Evolutionary conservation across 2,797 vertebrate species (phyloP).

Genomic region (Sternarchorhynchus goeldii): DNA sequence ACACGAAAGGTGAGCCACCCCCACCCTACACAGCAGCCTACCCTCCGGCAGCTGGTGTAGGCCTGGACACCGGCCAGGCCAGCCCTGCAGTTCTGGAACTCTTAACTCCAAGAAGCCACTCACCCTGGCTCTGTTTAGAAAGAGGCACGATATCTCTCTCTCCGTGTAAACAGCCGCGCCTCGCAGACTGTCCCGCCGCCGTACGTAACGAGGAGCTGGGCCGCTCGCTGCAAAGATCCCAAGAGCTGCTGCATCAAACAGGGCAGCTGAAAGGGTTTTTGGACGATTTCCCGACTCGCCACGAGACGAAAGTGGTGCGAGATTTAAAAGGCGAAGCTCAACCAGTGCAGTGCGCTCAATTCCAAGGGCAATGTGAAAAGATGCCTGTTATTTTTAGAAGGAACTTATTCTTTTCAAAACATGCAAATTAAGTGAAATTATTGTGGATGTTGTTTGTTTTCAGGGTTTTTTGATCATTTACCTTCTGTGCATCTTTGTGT

Average conservation of each 20-base stretch:
- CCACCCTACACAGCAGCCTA: too few species aligned
- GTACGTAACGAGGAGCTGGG: slow-evolving; percentile 15
- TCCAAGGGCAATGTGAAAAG: slow-evolving; percentile 16
- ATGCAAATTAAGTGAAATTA: slow-evolving; percentile 17
- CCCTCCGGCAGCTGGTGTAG: background rate
- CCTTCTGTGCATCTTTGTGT: slow-evolving; percentile 5
- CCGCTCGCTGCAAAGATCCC: slow-evolving; percentile 14
- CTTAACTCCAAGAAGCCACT: slow-evolving; percentile 7
- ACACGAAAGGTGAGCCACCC: slow-evolving; percentile 85
- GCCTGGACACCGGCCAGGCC: background rate
- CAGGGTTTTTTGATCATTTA: slow-evolving; percentile 10
- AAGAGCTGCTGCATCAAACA: slow-evolving; percentile 18
- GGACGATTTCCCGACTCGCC: slow-evolving; percentile 22
- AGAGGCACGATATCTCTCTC: slow-evolving; percentile 33
- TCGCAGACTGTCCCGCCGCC: slow-evolving; percentile 17
- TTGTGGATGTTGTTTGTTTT: slow-evolving; percentile 11
- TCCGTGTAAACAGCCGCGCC: slow-evolving; percentile 37
- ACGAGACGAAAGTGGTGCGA: slow-evolving; percentile 4
- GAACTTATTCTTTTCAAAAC: slow-evolving; percentile 20
- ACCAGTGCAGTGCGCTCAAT: slow-evolving; percentile 1
- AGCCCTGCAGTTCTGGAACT: background rate
- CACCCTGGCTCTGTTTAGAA: slow-evolving; percentile 43
- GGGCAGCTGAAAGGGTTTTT: slow-evolving; percentile 44
- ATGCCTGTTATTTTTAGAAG: slow-evolving; percentile 15
- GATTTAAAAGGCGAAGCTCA: slow-evolving; percentile 20